phyloP scores from a whole-genome alignment of 2,113 vertebrate genomes.

The Stegostoma tigrinum region DNA sequence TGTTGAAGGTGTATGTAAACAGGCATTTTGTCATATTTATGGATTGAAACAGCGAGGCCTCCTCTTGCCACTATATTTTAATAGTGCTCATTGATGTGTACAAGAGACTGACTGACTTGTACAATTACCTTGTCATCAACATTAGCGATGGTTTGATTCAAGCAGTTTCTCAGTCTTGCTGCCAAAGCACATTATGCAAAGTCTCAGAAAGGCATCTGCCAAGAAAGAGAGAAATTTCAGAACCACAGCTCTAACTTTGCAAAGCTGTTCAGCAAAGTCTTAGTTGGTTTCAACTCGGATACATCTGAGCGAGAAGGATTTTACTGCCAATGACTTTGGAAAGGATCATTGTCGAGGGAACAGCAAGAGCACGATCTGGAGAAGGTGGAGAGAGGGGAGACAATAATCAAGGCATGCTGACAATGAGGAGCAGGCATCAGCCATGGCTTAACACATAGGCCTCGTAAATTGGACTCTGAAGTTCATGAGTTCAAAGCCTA shows the following conservation, averaged over 20 bases:
- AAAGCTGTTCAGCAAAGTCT: background rate
- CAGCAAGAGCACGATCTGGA: background rate
- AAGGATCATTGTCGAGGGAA: background rate
- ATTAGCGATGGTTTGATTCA: conserved; percentile 54
- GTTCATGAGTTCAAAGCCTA: background rate
- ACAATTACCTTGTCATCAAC: conserved; percentile 65
- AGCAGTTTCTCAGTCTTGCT: conserved; percentile 45
- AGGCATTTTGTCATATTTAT: background rate
- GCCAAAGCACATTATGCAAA: conserved; percentile 56
- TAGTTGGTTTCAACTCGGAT: background rate
- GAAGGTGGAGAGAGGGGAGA: background rate
- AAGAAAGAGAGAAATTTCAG: conserved; percentile 14
- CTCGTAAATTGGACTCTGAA: background rate
- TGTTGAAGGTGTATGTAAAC: background rate
- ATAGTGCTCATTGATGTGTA: background rate
- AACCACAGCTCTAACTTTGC: background rate
- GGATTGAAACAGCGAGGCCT: background rate
- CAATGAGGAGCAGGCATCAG: background rate
- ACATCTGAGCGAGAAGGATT: no score
- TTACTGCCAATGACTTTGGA: background rate
- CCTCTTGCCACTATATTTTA: background rate
- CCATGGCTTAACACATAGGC: background rate
- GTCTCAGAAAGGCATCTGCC: conserved; percentile 7
- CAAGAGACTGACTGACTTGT: background rate
- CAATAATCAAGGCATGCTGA: background rate